Percentiles rank a stretch among this genome's conserved stretches.
Evolutionary conservation across 2,888 invertebrate species (phyloP).

Genomic region (Callimorpha dominula): DNA sequence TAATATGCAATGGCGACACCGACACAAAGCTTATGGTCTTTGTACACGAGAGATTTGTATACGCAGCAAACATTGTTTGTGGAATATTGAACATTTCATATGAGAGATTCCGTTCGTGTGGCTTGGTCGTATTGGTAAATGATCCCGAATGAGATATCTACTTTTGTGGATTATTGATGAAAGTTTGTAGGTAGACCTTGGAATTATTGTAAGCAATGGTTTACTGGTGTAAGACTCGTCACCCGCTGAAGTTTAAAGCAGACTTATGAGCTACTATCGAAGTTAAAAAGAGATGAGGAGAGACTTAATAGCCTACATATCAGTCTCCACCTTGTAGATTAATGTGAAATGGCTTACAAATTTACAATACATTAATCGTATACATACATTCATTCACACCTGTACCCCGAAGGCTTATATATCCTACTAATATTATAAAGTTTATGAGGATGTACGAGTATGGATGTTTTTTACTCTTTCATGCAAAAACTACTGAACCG

Average conservation of each 20-base stretch:
- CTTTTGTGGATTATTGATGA: constrained; percentile 24
- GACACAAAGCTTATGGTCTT: neutral
- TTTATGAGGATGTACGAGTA: too few species aligned
- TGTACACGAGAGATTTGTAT: neutral
- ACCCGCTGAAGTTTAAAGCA: too few species aligned
- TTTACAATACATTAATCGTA: too few species aligned
- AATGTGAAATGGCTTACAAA: too few species aligned
- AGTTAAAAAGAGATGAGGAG: neutral
- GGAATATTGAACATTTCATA: constrained; percentile 20
- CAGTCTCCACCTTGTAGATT: too few species aligned
- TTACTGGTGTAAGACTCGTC: neutral
- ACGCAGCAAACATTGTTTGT: neutral
- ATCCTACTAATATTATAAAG: too few species aligned
- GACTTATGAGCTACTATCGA: neutral
- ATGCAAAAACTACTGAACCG: too few species aligned
- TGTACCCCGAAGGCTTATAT: too few species aligned
- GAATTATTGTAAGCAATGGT: neutral
- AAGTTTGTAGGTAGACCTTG: neutral
- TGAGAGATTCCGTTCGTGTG: constrained; percentile 19
- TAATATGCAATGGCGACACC: too few species aligned
- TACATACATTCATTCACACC: too few species aligned
- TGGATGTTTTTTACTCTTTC: too few species aligned
- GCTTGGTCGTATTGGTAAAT: constrained; percentile 16
- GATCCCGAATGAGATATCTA: constrained; percentile 19
- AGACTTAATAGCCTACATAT: neutral